Percentiles rank a stretch among this genome's conserved stretches.
Evolutionary conservation across 2,113 vertebrate species (phyloP).

Genomic region (Rhynchomys soricoides): DNA sequence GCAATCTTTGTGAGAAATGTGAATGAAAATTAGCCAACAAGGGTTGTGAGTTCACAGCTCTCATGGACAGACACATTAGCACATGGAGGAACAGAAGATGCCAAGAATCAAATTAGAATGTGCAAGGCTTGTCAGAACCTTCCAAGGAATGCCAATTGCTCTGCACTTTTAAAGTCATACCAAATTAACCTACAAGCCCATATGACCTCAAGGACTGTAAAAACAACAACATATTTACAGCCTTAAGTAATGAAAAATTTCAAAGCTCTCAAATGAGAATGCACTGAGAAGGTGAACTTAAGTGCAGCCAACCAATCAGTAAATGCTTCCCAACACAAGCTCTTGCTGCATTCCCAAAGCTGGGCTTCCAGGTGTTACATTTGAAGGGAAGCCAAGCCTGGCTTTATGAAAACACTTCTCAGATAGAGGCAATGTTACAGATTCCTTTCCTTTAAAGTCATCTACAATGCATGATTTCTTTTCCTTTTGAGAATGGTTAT

Average conservation of each 20-base stretch:
- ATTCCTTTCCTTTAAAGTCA: neutral
- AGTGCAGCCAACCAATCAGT: constrained; percentile 61
- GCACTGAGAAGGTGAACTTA: constrained; percentile 64
- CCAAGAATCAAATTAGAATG: constrained; percentile 85
- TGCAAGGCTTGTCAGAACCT: constrained; percentile 83
- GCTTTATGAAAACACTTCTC: constrained; percentile 31
- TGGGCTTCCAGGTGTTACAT: constrained; percentile 71
- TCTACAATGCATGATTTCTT: constrained; percentile 14
- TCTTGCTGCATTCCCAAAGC: constrained; percentile 26
- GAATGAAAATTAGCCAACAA: constrained; percentile 82
- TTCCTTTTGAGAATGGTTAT: neutral
- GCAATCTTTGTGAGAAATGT: constrained; percentile 80
- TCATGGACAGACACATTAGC: constrained; percentile 79
- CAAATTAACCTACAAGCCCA: constrained; percentile 83
- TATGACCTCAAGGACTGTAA: constrained; percentile 73
- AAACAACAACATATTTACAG: constrained; percentile 83
- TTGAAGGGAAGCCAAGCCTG: constrained; percentile 71
- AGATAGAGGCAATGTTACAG: constrained; percentile 39
- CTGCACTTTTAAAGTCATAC: constrained; percentile 83
- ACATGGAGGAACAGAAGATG: constrained; percentile 74
- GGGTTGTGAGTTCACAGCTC: constrained; percentile 77
- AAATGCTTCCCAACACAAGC: constrained; percentile 39
- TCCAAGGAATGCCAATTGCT: constrained; percentile 83
- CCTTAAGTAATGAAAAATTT: constrained; percentile 77
- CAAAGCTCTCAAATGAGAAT: constrained; percentile 66